Conservation (phyloP, 2,797 vertebrate genomes). For the Onychomys arenicola region DNA sequence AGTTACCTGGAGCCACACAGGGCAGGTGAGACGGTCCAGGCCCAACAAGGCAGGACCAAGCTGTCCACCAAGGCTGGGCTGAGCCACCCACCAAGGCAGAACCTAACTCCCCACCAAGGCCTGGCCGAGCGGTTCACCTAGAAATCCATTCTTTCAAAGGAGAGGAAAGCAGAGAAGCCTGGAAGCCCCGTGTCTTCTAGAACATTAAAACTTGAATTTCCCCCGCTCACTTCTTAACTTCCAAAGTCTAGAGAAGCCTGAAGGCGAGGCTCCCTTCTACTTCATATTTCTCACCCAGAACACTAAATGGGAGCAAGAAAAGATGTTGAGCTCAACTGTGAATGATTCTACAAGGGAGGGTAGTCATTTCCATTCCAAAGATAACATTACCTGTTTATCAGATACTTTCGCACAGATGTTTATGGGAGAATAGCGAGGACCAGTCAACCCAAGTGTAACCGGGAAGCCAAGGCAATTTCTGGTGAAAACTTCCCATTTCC, state of each 20-base stretch:
- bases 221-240: not conserved
- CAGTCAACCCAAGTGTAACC: not conserved
- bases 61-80: no score
- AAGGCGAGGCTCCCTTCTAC: not conserved
- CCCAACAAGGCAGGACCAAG: not conserved
- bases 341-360: not conserved
- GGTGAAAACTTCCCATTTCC: not conserved
- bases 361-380: not conserved
- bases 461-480: not conserved
- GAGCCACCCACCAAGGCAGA: no score
- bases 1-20: not conserved
- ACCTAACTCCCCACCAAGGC: no score
- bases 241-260: not conserved
- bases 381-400: conserved; percentile 25
- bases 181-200: not conserved
- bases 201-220: not conserved
- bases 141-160: not conserved
- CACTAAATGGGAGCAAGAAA: not conserved
- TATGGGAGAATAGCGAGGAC: not conserved
- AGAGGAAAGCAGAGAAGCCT: not conserved
- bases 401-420: not conserved
- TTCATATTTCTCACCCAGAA: not conserved
- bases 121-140: not conserved
- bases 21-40: not conserved
- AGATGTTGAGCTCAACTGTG: not conserved